phyloP scores from a whole-genome alignment of 2,797 vertebrate genomes.

The Natrix natrix region DNA sequence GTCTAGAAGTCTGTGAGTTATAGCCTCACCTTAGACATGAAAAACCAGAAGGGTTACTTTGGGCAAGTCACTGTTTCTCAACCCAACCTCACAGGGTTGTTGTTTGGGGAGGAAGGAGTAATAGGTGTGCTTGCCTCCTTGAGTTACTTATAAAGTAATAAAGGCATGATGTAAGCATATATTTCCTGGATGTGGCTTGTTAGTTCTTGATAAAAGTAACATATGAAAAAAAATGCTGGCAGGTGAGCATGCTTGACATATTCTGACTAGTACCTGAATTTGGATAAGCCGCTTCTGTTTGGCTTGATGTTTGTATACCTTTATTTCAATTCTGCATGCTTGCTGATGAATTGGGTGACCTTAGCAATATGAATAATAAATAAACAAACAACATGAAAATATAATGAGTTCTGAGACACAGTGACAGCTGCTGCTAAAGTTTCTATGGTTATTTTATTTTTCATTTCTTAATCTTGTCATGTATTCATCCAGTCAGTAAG shows the following conservation, averaged over 20 bases:
- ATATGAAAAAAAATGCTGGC: background rate
- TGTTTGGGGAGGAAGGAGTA: background rate
- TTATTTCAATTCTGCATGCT: background rate
- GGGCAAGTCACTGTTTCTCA: background rate
- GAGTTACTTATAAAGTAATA: background rate
- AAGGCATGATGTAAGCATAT: background rate
- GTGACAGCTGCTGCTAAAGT: background rate
- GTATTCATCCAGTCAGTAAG: background rate
- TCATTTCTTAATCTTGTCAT: slow-evolving; percentile 3
- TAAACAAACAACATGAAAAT: slow-evolving; percentile 22
- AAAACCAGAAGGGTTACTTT: background rate
- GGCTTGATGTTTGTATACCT: background rate
- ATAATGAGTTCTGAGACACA: slow-evolving; percentile 28
- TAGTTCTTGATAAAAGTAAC: background rate
- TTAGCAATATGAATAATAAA: slow-evolving; percentile 10
- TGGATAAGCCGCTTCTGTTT: background rate
- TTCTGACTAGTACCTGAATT: background rate
- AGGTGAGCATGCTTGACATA: background rate
- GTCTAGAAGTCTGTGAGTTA: background rate
- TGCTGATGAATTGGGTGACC: background rate
- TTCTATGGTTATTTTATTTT: background rate
- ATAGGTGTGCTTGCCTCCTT: background rate
- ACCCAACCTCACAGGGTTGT: background rate
- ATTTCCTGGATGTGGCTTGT: background rate
- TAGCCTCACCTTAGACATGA: background rate